Base-by-base conservation (phyloP, 1,140 invertebrate species). In the Eurosta solidaginis region DNA sequence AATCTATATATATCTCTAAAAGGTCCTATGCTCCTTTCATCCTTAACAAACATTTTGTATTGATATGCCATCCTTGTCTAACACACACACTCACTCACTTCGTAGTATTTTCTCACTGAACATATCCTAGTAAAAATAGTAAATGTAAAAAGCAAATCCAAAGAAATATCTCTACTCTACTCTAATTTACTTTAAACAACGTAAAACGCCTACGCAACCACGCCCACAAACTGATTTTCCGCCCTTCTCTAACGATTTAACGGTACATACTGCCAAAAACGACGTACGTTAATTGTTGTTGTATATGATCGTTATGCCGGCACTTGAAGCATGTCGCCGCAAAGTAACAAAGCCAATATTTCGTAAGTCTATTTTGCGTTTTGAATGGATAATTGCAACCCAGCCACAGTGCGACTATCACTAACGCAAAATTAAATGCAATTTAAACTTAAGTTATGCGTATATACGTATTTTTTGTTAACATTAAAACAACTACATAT, bases 331-430 rank as follows among this genome's bases (percentile, higher is more conserved):
- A 68, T 68, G 59, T 29, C 59, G 59, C 59, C 36, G 59, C 33
- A 68, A 68, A 68, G n/a, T 33, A 42, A 68, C 59, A 68, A 68
- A 68, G 59, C 59, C 59, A 68, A 42, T 68, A 33, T 68, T 68
- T 68, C 59, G 59, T 68, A 68, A 68, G 59, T 68, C 40, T 36
- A n/a, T n/a, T n/a, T 20, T 22, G 3, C n/a, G n/a, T 22, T 22
- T 4, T 68, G 29, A 40, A 6, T 68, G 59, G 1, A 68, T 40
- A 68, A 68, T 40, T 68, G 59, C 59, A 68, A 40, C 59, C n/a
- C 59, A 40, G 33, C 59, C 36, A 68, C 33, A 20, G 14, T 14
- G 10, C 25, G 1, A 10, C 3, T 33, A 68, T n/a, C 27, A 42
- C 12, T 40, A 68, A 42, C 22, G 33, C 9, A 68, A 40, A 40